Evolutionary conservation across 2,888 invertebrate species (phyloP).

Genomic region (Listrodromus nycthemerus): DNA sequence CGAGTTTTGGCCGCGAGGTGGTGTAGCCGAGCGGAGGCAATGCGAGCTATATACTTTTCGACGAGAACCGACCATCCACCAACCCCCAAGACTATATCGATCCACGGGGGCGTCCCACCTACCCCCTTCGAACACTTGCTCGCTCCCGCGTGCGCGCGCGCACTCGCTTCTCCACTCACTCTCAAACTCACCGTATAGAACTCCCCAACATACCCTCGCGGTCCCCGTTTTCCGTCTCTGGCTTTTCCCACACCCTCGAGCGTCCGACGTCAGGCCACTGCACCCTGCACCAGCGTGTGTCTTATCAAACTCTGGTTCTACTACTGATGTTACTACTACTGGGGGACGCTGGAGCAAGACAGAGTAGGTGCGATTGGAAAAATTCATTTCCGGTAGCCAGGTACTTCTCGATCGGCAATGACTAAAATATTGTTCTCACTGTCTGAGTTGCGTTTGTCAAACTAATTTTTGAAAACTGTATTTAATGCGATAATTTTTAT

Average conservation of each 20-base stretch:
- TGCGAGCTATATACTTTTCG: conserved; percentile 18
- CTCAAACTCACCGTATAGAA: conserved; percentile 17
- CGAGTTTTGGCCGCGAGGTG: conserved; percentile 77
- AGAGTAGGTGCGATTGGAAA: neutral
- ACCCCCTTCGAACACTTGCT: neutral
- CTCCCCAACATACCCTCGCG: neutral
- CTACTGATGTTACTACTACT: conserved; percentile 10
- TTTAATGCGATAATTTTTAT: neutral
- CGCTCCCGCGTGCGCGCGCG: conserved; percentile 15
- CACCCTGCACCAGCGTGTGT: conserved; percentile 78
- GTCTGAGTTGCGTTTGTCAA: neutral
- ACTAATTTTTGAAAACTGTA: neutral
- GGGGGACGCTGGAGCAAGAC: neutral
- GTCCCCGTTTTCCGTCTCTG: conserved; percentile 50
- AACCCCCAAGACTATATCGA: conserved; percentile 82
- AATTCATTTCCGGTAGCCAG: neutral
- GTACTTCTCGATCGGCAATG: neutral
- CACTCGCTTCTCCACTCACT: conserved; percentile 1
- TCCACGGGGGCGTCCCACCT: conserved; percentile 70
- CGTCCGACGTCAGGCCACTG: conserved; percentile 80
- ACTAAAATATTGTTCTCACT: too few relatives aligned
- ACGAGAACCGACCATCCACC: conserved; percentile 62
- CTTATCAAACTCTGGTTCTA: conserved; percentile 68
- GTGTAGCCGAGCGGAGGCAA: conserved; percentile 71
- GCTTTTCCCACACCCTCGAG: conserved; percentile 43